These are phyloP conservation scores for Leptopilina syphax DNA, from an alignment of 2,888 invertebrate species.

Conservation along the genomic window DNA sequence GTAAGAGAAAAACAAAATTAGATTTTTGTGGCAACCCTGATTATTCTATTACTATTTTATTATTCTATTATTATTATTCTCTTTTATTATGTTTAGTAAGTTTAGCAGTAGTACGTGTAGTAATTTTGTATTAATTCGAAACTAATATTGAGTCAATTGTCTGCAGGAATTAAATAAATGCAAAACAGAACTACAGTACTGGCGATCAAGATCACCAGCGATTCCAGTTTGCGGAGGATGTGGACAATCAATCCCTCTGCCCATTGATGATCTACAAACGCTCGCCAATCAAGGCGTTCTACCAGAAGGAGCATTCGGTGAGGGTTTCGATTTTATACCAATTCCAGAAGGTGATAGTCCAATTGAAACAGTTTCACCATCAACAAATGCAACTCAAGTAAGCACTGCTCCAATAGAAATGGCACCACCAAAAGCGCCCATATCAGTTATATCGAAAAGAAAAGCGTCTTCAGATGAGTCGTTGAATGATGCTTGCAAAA, in stretches of 20 bases:
- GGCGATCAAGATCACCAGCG: slow-evolving; percentile 92
- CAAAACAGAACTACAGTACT: slow-evolving; percentile 93
- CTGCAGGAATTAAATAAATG: slow-evolving; percentile 91
- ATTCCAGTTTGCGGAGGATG: slow-evolving; percentile 86
- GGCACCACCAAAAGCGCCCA: slow-evolving; percentile 72
- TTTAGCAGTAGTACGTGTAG: not conserved
- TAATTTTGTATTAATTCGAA: no score
- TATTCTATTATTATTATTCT: no score
- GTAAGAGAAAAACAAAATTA: no score
- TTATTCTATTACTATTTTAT: no score
- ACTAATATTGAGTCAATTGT: slow-evolving; percentile 38
- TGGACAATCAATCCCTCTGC: slow-evolving; percentile 81
- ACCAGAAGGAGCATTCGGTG: slow-evolving; percentile 78
- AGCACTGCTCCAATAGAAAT: slow-evolving; percentile 63
- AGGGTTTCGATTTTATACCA: slow-evolving; percentile 75
- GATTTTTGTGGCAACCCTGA: no score
- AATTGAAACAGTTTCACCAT: slow-evolving; percentile 50
- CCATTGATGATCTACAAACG: slow-evolving; percentile 81
- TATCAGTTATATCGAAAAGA: slow-evolving; percentile 69
- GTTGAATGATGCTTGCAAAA: slow-evolving; percentile 65
- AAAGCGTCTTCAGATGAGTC: slow-evolving; percentile 66
- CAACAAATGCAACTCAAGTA: slow-evolving; percentile 52
- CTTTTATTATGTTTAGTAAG: no score
- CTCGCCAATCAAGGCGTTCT: slow-evolving; percentile 81
- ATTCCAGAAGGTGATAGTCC: slow-evolving; percentile 57